These are phyloP conservation scores for Caiman crocodilus DNA, from an alignment of 2,797 vertebrate species.

Conservation along the genomic window DNA sequence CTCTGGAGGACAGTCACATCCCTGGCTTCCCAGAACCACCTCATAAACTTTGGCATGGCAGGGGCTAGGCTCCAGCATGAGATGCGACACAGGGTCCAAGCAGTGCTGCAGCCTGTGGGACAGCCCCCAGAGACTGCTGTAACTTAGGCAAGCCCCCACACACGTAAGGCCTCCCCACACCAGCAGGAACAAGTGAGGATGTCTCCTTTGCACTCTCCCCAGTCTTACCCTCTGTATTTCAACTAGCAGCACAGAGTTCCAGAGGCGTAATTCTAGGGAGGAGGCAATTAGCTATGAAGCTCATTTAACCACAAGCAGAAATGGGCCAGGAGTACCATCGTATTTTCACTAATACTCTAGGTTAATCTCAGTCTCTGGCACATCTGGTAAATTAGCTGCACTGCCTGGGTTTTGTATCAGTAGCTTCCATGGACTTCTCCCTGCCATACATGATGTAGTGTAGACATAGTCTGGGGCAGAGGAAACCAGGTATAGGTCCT, in stretches of 20 bases:
- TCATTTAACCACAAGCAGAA: background rate
- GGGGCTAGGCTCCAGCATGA: background rate
- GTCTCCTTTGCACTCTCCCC: background rate
- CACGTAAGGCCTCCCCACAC: background rate
- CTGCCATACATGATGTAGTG: background rate
- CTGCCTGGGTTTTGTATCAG: background rate
- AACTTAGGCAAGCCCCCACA: background rate
- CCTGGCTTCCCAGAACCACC: no score
- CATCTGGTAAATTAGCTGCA: no score
- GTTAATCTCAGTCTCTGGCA: background rate
- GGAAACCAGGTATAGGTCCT: background rate
- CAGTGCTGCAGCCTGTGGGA: background rate
- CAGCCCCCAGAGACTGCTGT: background rate
- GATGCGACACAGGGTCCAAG: background rate
- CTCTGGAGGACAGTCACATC: background rate
- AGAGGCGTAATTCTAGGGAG: background rate
- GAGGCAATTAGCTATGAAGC: background rate
- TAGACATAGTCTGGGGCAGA: background rate
- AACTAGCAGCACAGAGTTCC: background rate
- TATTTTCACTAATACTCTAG: background rate
- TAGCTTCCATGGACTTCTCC: background rate
- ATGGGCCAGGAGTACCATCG: background rate
- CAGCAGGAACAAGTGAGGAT: background rate
- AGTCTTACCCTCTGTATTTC: background rate
- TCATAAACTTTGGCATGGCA: background rate